Evolutionary conservation across 1,140 invertebrate species (phyloP), one percentile per base, ranked within the genome.

Genomic region (Pseudomyrmex concolor): DNA sequence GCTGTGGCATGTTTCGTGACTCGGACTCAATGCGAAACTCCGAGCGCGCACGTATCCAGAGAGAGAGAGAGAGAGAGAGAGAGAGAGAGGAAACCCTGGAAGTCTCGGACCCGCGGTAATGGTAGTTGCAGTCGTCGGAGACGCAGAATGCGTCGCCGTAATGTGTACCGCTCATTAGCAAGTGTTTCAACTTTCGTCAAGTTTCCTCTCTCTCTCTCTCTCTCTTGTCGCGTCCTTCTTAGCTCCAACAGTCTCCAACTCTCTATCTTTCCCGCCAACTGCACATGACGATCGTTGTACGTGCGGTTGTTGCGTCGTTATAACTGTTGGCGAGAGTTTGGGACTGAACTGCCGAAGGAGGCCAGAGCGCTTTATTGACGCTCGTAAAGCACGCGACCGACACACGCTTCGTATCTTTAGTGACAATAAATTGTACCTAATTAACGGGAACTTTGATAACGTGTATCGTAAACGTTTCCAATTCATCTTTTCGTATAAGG

Each of bases 111-210:
- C 34, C 89, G 84, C 59, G 19, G 54, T 67, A 84, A 67, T 60
- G 51, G 57, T 72, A 62, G 66, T 57, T 66, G 54, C 43, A 22
- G 22, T 25, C 25, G 54, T 13, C 15, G 45, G 83, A 83, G 84
- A 77, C 87, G 86, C 55, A 78, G 55, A 34, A 50, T 76, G 83
- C 57, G 71, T 64, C 83, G 55, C 17, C 71, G 77, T 85, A 85
- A 88, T 84, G 85, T 80, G 90, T 86, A 89, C 88, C 89, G 89
- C 91, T 93, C 91, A 93, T 93, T 93, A 93, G 91, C 91, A 91
- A 92, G 89, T 90, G 90, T 89, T 83, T 81, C 81, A 89, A 91
- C 89, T 91, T 91, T 88, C 83, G 86, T 89, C 84, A 85, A 92
- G 91, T 90, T 91, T 70, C 84, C 70, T 80, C 70, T 25, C 22